A percentile compares a stretch with the other conserved stretches of the same genome.
phyloP scores from a whole-genome alignment of 2,888 invertebrate species.

The Ethmia dodecea region DNA sequence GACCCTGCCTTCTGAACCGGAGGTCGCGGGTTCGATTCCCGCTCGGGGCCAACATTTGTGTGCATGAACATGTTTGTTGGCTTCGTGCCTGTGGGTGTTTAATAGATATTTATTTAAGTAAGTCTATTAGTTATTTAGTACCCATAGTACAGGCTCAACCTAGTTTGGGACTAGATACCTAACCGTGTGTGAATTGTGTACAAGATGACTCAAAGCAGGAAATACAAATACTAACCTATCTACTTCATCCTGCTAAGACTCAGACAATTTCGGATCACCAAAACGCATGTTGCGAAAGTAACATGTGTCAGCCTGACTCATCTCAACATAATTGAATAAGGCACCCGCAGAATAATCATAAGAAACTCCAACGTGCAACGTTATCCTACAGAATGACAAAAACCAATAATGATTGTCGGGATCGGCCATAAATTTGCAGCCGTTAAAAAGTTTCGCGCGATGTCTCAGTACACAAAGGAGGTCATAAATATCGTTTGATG shows the following conservation, averaged over 20 bases:
- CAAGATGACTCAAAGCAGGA: background rate
- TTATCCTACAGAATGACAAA: constrained; percentile 12
- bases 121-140: too few species aligned
- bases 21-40: too few species aligned
- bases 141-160: background rate
- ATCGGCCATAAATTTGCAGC: constrained; percentile 34
- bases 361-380: background rate
- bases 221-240: background rate
- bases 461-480: constrained; percentile 23
- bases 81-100: too few species aligned
- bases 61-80: too few species aligned
- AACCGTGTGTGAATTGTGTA: background rate
- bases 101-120: too few species aligned
- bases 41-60: too few species aligned
- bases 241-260: background rate
- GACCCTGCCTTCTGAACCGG: too few species aligned
- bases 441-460: constrained; percentile 52
- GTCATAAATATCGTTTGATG: constrained; percentile 8
- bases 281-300: background rate
- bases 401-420: constrained; percentile 33
- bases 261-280: background rate
- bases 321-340: background rate
- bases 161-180: background rate
- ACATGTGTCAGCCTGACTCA: too few species aligned
- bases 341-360: background rate